Evolutionary conservation across 2,113 vertebrate species (phyloP).

Genomic region (Crotalus tigris): DNA sequence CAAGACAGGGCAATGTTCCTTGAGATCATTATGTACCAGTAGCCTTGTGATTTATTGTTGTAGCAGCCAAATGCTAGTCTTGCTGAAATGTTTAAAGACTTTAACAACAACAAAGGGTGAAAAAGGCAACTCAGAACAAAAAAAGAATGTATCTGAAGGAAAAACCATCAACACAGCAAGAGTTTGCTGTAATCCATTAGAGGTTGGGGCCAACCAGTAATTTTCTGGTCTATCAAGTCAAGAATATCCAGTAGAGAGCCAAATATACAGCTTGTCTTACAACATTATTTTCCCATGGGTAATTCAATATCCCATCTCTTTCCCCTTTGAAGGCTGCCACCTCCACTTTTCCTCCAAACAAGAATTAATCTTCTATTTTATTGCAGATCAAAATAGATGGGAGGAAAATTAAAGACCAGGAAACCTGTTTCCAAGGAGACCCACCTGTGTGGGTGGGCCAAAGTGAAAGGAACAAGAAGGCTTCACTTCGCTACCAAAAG

Average conservation of each 20-base stretch:
- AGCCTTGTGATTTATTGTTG: neutral
- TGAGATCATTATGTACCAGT: conserved; percentile 3
- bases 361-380: conserved; percentile 21
- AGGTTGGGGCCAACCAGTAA: conserved; percentile 11
- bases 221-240: conserved; percentile 34
- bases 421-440: conserved; percentile 61
- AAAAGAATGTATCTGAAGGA: neutral
- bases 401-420: conserved; percentile 36
- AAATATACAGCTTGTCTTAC: conserved; percentile 28
- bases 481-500: conserved; percentile 23
- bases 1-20: neutral
- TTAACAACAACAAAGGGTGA: conserved; percentile 13
- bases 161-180: conserved; percentile 23
- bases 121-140: conserved; percentile 14
- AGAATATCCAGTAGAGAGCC: neutral
- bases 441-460: conserved; percentile 47
- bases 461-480: conserved; percentile 67
- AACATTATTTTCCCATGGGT: conserved; percentile 24
- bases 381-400: conserved; percentile 23
- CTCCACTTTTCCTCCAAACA: conserved; percentile 23
- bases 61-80: conserved; percentile 13
- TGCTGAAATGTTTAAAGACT: conserved; percentile 4
- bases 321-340: conserved; percentile 23
- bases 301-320: conserved; percentile 31
- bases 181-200: conserved; percentile 17